These are phyloP conservation scores for Bruchidius siliquastri DNA, from an alignment of 2,888 invertebrate species.

Conservation along the genomic window DNA sequence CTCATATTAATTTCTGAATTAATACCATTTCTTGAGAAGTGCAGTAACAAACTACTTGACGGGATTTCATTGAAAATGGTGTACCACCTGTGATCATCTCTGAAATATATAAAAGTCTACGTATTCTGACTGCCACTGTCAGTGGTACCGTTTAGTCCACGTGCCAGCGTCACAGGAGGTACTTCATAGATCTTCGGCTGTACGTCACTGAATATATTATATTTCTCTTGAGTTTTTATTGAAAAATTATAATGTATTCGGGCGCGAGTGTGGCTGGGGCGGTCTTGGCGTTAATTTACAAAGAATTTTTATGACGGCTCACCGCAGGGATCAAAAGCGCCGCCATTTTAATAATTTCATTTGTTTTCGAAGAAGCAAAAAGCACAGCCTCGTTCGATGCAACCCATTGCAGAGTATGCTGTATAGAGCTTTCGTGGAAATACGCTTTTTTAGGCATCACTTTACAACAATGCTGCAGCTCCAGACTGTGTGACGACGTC, in stretches of 20 bases:
- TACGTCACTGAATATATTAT: not conserved
- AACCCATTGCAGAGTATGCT: not conserved
- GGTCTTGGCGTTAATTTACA: not conserved
- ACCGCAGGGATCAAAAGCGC: not conserved
- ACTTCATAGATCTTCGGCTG: not conserved
- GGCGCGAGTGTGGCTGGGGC: not conserved
- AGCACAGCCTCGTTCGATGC: not conserved
- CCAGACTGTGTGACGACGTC: not conserved
- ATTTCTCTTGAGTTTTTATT: not conserved
- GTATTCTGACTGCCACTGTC: too few relatives aligned
- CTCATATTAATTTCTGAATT: too few relatives aligned
- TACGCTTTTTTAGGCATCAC: not conserved
- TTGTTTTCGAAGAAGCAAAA: slow-evolving; percentile 1
- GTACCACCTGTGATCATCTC: too few relatives aligned
- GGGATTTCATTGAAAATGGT: too few relatives aligned
- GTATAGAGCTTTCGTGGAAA: not conserved
- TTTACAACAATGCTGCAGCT: not conserved
- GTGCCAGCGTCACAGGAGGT: too few relatives aligned
- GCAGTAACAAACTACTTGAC: too few relatives aligned
- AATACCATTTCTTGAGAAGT: too few relatives aligned
- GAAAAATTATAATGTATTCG: not conserved
- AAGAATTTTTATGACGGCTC: not conserved
- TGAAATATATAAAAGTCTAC: too few relatives aligned
- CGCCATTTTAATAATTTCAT: slow-evolving; percentile 2
- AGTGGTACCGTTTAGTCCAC: too few relatives aligned